Conservation (phyloP, 2,888 invertebrate genomes). For the Drosophila infuscata region DNA sequence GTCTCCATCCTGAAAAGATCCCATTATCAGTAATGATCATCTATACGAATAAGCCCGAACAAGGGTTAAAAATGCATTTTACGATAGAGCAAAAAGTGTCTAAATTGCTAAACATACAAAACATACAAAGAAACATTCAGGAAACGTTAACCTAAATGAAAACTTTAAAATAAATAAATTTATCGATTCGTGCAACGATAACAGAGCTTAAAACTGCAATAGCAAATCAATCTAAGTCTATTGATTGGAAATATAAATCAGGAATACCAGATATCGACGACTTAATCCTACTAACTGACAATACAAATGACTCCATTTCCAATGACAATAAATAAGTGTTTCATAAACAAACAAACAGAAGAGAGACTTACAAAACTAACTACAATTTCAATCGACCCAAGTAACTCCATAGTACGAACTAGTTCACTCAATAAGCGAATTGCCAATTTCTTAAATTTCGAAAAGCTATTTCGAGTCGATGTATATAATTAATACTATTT, state of each 20-base stretch:
- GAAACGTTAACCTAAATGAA: too few relatives aligned
- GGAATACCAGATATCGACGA: not conserved
- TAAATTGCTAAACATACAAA: not conserved
- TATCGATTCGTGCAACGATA: too few relatives aligned
- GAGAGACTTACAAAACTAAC: not conserved
- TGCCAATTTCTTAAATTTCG: not conserved
- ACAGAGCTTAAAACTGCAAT: not conserved
- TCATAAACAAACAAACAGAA: not conserved
- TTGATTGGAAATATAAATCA: not conserved
- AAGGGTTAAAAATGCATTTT: too few relatives aligned
- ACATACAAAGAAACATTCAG: too few relatives aligned
- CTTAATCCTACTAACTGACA: not conserved
- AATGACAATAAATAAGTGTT: not conserved
- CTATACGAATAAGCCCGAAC: too few relatives aligned
- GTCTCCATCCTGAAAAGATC: not conserved
- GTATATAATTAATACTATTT: not conserved
- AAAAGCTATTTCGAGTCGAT: not conserved
- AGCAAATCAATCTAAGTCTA: not conserved
- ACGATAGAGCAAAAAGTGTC: not conserved
- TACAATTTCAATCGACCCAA: not conserved
- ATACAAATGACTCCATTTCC: not conserved
- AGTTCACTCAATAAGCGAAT: not conserved
- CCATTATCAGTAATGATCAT: too few relatives aligned
- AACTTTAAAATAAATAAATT: too few relatives aligned
- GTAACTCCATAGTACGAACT: not conserved